Evolutionary conservation across 1,140 invertebrate species (phyloP).

Genomic region (Lasioglossum albipes): DNA sequence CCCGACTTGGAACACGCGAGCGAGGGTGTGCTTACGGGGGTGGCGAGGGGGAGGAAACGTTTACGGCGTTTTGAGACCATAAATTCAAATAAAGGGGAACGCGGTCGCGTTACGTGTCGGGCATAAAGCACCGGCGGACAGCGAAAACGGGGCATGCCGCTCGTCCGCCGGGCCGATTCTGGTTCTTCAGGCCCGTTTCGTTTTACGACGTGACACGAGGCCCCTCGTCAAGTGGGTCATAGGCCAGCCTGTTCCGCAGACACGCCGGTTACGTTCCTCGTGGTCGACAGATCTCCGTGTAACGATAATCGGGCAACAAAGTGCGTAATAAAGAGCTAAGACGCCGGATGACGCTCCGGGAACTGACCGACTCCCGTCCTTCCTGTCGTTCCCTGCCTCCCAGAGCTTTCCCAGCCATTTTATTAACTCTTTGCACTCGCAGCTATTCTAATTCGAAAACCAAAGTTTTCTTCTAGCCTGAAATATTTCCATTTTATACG

Average conservation of each 20-base stretch:
- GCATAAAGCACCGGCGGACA: constrained; percentile 60
- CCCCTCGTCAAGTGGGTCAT: constrained; percentile 61
- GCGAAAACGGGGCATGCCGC: constrained; percentile 62
- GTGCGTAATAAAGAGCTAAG: constrained; percentile 63
- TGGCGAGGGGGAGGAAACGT: constrained; percentile 17
- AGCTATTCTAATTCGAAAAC: too few relatives aligned
- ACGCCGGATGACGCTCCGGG: constrained; percentile 11
- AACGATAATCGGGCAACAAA: constrained; percentile 69
- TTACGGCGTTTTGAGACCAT: constrained; percentile 60
- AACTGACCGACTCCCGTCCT: not conserved
- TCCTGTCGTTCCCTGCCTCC: too few relatives aligned
- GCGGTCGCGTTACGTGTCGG: constrained; percentile 65
- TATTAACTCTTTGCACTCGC: too few relatives aligned
- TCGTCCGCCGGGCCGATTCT: constrained; percentile 52
- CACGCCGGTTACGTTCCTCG: constrained; percentile 43
- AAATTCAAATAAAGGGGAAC: constrained; percentile 69
- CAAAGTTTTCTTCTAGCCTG: too few relatives aligned
- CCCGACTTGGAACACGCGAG: not conserved
- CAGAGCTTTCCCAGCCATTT: too few relatives aligned
- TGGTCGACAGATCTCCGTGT: constrained; percentile 63
- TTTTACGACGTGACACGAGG: constrained; percentile 67
- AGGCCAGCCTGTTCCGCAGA: constrained; percentile 52
- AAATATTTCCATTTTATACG: too few relatives aligned
- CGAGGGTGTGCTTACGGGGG: constrained; percentile 12
- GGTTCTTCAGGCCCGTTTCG: constrained; percentile 59